Base-by-base conservation (phyloP, 2,797 vertebrate genomes). In the Platalea minor region DNA sequence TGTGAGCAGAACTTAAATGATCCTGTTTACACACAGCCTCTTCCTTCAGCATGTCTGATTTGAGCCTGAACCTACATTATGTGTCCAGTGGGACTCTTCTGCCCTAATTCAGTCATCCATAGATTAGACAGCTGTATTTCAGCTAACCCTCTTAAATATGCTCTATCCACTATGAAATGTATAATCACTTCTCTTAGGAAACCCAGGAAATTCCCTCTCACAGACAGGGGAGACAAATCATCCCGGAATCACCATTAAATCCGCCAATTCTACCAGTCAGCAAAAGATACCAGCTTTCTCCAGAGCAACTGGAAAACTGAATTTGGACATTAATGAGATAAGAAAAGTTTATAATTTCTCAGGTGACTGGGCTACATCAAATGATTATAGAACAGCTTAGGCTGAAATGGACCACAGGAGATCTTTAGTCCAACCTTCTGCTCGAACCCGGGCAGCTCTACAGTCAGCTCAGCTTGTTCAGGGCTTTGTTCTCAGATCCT, bases 381-480 rank as follows among this genome's bases (percentile, higher is more conserved):
- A 37, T n/a, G 5, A 48, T 51, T 33, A 33, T 2, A 64, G 56
- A 77, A 48, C 9, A 78, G 25, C 24, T 82, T 21, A 31, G 21
- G 25, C 43, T 61, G 37, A 63, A 78, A 31, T 2, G 4, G 54
- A 39, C n/a, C 21, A 24, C 16, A 45, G 15, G 24, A 60, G 8
- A 23, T 31, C 17, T 67, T 28, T 31, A 48, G 35, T 39, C 81
- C 57, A 48, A 23, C 23, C 31, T 76, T 37, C 28, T 0, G 0
- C 53, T 20, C 1, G 0, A 60, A 82, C 54, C 2, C 0, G 10
- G 16, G 18, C 65, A 78, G 72, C 41, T 51, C 60, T 31, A 18
- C 17, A 35, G 20, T 61, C 48, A 39, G 41, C 50, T 77, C 72
- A 56, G 53, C 37, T 85, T 50, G 14, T 37, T 70, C 64, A 77